phyloP scores from a whole-genome alignment of 2,113 vertebrate genomes.

The Hippopotamus amphibius region DNA sequence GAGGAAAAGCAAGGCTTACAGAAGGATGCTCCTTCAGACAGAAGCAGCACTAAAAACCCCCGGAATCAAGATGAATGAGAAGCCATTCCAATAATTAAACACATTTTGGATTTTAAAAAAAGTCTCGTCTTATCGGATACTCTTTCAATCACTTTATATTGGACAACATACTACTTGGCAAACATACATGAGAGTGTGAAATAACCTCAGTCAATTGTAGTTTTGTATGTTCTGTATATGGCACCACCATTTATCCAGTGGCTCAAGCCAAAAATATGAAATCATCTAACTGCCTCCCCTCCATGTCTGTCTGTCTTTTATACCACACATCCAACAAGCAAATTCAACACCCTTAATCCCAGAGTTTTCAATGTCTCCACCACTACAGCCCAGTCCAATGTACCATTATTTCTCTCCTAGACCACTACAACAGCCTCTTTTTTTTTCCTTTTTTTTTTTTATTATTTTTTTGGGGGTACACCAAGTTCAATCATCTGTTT shows the following conservation, averaged over 20 bases:
- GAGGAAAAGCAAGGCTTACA: too few species aligned
- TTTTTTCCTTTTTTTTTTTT: too few species aligned
- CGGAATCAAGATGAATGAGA: too few species aligned
- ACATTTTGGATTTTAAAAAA: too few species aligned
- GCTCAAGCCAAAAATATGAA: background rate
- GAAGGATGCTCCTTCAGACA: too few species aligned
- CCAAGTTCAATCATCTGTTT: too few species aligned
- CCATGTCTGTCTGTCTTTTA: background rate
- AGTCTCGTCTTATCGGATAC: background rate
- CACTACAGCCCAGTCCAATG: background rate
- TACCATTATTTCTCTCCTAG: background rate
- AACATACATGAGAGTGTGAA: background rate
- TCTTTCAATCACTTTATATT: background rate
- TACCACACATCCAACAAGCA: background rate
- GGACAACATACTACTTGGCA: background rate
- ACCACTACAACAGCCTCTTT: background rate
- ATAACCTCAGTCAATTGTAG: background rate
- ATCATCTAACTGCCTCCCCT: background rate
- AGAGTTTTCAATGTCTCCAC: background rate
- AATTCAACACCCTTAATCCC: conserved; percentile 1
- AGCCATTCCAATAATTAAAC: too few species aligned
- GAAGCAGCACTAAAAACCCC: too few species aligned
- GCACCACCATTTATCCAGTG: background rate
- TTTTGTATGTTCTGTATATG: background rate
- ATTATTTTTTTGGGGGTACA: too few species aligned